Base-by-base conservation (phyloP, 1,140 invertebrate species). In the Calliphora vicina region DNA sequence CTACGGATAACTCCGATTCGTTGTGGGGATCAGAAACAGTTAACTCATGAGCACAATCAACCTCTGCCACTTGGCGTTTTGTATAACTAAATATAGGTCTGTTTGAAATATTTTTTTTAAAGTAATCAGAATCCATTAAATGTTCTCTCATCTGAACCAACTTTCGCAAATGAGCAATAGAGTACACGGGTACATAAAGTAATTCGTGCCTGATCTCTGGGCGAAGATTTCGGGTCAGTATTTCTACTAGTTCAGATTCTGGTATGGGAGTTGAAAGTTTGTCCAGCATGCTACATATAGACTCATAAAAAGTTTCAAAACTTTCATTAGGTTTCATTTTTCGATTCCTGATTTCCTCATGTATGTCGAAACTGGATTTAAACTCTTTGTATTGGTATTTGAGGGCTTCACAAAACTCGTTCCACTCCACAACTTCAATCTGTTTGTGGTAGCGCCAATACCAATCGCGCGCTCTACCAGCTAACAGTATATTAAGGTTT, bases 311-410 rank as follows among this genome's bases (percentile, higher is more conserved):
- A 17, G 23, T 23, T n/a, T 80, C 12, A 43, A 45, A 80, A 43
- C 17, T 35, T 45, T 80, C 78, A 15, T 29, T 29, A 23, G 23
- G 35, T 23, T 43, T 80, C 42, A 45, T 42, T 43, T 80, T 80
- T 13, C 78, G 29, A 80, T n/a, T n/a, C 13, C 78, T 26, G 13
- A 80, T 80, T 17, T 13, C 29, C 50, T 80, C 78, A 13, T 20
- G 27, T 26, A 80, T 42, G 78, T 80, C 35, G 42, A 80, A 80
- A 80, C 45, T 50, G 20, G 25, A 27, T 50, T 42, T 57, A 57
- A 45, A 25, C 6, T 27, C 50, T 57, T 57, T 80, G 26, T 15
- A 72, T 27, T 72, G 25, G 26, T 26, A 72, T 15, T 26, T 23
- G 13, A 72, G 26, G 10, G 71, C 71, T 27, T 26, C 71, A 72